Conservation (phyloP, 2,888 invertebrate genomes). For the Agrotis puta region DNA sequence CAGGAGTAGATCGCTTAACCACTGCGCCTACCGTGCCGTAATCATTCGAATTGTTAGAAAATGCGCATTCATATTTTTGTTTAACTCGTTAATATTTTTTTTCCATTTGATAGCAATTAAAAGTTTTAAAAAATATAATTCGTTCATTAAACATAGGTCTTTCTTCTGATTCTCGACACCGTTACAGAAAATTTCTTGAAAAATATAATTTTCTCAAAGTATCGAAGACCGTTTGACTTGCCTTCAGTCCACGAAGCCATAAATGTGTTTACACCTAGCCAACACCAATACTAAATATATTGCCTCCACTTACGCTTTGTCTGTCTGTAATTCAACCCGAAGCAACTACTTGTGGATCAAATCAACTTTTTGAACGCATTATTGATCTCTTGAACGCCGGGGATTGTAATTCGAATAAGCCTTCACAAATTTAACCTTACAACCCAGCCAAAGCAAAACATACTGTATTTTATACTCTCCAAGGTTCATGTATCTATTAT, state of each 20-base stretch:
- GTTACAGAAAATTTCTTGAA: not conserved
- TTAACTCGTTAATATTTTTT: not conserved
- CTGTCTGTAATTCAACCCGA: constrained; percentile 58
- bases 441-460: constrained; percentile 32
- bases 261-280: constrained; percentile 4
- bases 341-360: constrained; percentile 76
- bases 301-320: constrained; percentile 34
- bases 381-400: constrained; percentile 78
- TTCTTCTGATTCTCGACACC: not conserved
- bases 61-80: not conserved
- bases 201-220: not conserved
- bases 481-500: constrained; percentile 32
- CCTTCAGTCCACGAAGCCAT: not conserved
- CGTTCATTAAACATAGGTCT: too few species aligned
- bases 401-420: constrained; percentile 82
- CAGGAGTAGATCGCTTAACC: too few species aligned
- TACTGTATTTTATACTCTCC: constrained; percentile 24
- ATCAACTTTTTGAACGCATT: constrained; percentile 83
- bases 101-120: not conserved
- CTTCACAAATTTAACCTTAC: constrained; percentile 54
- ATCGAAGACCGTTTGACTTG: not conserved
- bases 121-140: too few species aligned
- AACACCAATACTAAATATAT: constrained; percentile 34
- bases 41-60: not conserved
- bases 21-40: too few species aligned